Evolutionary conservation across 2,113 vertebrate species (phyloP).

Genomic region (Marmota monax): DNA sequence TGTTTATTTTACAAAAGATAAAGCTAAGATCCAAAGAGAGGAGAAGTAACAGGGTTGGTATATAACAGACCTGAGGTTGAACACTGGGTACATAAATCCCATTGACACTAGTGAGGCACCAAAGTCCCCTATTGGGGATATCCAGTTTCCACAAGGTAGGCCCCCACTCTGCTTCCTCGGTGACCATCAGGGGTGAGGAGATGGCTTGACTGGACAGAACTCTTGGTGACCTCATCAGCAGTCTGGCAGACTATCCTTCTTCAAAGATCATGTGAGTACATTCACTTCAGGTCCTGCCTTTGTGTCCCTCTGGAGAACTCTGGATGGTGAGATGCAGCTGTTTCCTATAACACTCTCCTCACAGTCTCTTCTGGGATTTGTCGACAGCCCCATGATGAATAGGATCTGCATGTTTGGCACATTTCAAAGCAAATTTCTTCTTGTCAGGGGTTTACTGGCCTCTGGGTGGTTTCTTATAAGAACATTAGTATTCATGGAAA

Average conservation of each 20-base stretch:
- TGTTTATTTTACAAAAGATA: background rate
- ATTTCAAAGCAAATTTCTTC: slow-evolving; percentile 53
- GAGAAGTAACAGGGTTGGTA: background rate
- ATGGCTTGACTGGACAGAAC: too few species aligned
- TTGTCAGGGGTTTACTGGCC: slow-evolving; percentile 10
- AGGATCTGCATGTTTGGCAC: background rate
- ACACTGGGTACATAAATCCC: background rate
- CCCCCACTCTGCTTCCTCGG: background rate
- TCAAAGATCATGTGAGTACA: background rate
- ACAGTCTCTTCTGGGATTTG: background rate
- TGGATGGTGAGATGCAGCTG: background rate
- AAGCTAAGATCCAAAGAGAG: background rate
- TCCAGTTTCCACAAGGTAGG: background rate
- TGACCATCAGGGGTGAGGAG: background rate
- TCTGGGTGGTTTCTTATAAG: slow-evolving; percentile 46
- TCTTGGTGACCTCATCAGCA: background rate
- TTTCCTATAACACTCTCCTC: background rate
- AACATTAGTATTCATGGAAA: slow-evolving; percentile 51
- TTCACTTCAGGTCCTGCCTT: background rate
- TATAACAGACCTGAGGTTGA: background rate
- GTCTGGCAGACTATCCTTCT: background rate
- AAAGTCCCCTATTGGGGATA: background rate
- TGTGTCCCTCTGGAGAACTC: background rate
- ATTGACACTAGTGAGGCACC: background rate
- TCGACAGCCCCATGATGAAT: background rate